A percentile compares a stretch with the other conserved stretches of the same genome.
phyloP scores from a whole-genome alignment of 2,797 vertebrate genomes.

The Valencia hispanica region DNA sequence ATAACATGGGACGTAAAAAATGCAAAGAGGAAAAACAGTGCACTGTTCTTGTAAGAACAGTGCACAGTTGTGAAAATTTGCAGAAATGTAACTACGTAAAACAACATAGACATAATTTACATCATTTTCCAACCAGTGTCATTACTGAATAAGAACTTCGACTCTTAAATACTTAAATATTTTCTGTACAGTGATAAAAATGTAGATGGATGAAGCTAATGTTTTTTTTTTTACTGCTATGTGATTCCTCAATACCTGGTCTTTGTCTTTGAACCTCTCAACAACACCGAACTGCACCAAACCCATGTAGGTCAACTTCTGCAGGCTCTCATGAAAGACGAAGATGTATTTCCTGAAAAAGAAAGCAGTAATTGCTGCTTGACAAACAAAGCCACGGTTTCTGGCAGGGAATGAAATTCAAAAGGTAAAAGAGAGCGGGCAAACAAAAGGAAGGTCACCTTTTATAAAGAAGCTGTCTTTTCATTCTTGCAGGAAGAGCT shows the following conservation, averaged over 20 bases:
- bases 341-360: slow-evolving; percentile 89
- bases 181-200: no score
- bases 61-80: background rate
- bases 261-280: slow-evolving; percentile 95
- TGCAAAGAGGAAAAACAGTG: background rate
- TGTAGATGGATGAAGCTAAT: background rate
- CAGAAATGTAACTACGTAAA: background rate
- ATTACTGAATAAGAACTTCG: background rate
- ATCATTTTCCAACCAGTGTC: background rate
- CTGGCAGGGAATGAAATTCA: background rate
- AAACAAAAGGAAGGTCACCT: slow-evolving; percentile 77
- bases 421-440: background rate
- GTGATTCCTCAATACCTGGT: slow-evolving; percentile 83
- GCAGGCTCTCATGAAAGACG: slow-evolving; percentile 88
- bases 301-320: slow-evolving; percentile 93
- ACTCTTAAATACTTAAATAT: background rate
- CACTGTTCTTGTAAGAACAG: background rate
- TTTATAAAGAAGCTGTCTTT: slow-evolving; percentile 90
- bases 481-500: slow-evolving; percentile 84
- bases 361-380: background rate
- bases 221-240: background rate
- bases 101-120: background rate
- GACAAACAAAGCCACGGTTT: background rate
- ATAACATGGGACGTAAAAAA: background rate
- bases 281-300: slow-evolving; percentile 91